Evolutionary conservation across 1,140 invertebrate genomes (phyloP).

Genomic region (Anastatus disparis): DNA sequence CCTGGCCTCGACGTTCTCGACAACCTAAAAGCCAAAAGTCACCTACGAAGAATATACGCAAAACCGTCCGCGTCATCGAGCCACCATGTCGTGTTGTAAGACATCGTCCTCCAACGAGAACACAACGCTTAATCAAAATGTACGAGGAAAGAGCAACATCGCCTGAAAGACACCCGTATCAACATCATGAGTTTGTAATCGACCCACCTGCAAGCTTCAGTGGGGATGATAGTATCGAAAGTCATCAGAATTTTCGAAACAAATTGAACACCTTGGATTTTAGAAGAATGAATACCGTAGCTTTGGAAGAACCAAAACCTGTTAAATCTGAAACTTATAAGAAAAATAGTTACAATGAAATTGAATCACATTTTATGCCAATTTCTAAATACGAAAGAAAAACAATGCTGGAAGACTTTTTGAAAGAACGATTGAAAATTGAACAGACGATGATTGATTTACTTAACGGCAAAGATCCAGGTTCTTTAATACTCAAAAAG

Average conservation of each 20-base stretch:
- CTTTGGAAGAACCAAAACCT: conserved; percentile 42
- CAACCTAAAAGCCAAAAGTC: background rate
- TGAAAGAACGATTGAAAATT: conserved; percentile 45
- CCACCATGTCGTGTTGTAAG: background rate
- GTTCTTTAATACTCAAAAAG: conserved; percentile 40
- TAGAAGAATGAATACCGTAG: conserved; percentile 60
- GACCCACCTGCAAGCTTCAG: conserved; percentile 53
- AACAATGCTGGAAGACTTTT: conserved; percentile 39
- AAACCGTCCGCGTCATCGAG: conserved; percentile 15
- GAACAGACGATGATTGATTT: conserved; percentile 51
- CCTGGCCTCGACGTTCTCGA: background rate
- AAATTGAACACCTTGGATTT: conserved; percentile 60
- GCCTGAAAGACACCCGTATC: conserved; percentile 43
- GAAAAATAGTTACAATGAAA: conserved; percentile 18
- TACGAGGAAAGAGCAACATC: conserved; percentile 40
- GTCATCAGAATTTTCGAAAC: conserved; percentile 47
- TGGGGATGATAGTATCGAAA: conserved; percentile 42
- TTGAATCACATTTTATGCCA: background rate
- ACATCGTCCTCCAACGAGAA: background rate
- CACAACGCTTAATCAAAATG: conserved; percentile 26
- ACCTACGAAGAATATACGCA: background rate
- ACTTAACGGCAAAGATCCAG: conserved; percentile 44
- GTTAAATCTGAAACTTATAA: background rate
- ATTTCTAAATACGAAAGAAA: conserved; percentile 30
- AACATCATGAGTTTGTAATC: conserved; percentile 51